A percentile compares a stretch with the other conserved stretches of the same genome.
phyloP scores from a whole-genome alignment of 2,113 vertebrate species.

The Oryctolagus cuniculus region DNA sequence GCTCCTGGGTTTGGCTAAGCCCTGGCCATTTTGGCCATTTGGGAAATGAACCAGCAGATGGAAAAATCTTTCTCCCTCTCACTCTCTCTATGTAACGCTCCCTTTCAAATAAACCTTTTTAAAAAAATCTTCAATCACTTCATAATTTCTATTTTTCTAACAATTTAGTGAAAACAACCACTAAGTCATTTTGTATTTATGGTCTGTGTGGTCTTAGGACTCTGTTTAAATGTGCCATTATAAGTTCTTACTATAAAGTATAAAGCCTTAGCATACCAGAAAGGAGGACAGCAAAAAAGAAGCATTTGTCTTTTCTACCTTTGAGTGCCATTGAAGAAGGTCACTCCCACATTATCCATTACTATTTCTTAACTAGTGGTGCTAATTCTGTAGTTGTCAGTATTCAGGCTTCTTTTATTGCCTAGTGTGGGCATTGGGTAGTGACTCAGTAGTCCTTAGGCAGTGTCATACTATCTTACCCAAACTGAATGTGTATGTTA shows the following conservation, averaged over 20 bases:
- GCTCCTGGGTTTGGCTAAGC: too few species aligned
- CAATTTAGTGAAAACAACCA: not conserved
- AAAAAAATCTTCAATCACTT: not conserved
- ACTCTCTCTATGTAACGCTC: too few species aligned
- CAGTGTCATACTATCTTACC: not conserved
- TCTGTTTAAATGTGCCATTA: conserved; percentile 35
- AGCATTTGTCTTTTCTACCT: not conserved
- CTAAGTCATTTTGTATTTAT: not conserved
- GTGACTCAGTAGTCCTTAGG: not conserved
- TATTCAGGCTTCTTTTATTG: not conserved
- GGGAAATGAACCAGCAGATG: too few species aligned
- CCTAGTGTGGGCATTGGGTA: not conserved
- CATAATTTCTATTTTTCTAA: conserved; percentile 31
- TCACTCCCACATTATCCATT: not conserved
- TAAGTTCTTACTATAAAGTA: not conserved
- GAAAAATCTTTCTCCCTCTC: too few species aligned
- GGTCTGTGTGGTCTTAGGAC: not conserved
- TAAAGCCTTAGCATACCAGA: not conserved
- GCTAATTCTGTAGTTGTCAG: not conserved
- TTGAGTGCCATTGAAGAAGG: not conserved
- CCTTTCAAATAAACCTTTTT: too few species aligned
- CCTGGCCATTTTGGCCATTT: too few species aligned
- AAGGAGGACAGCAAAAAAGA: not conserved
- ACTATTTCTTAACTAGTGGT: not conserved
- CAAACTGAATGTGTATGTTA: conserved; percentile 16